These are phyloP conservation scores for Tauraco hartlaubi DNA, from an alignment of 2,797 vertebrate species.

Conservation along the genomic window DNA sequence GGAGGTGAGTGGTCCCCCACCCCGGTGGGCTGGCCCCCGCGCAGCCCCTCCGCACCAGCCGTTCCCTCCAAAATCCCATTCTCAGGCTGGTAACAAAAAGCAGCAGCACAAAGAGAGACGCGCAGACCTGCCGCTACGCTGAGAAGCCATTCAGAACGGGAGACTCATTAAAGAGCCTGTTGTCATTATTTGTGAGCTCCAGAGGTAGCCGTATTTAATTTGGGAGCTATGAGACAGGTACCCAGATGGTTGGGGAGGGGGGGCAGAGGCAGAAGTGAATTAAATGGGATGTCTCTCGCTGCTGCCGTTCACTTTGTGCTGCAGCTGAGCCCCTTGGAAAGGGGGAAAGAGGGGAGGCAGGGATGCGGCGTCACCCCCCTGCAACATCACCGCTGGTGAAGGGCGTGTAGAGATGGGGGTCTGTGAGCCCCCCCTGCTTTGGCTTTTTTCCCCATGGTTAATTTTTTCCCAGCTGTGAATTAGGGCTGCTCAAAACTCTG, in stretches of 20 bases:
- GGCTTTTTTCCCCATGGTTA: background rate
- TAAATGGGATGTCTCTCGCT: background rate
- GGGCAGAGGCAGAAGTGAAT: background rate
- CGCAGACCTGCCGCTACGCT: background rate
- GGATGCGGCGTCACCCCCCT: background rate
- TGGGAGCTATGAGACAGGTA: slow-evolving; percentile 33
- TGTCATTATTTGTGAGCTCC: background rate
- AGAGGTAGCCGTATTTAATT: slow-evolving; percentile 25
- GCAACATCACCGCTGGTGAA: background rate
- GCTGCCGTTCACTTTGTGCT: background rate
- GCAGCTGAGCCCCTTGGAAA: slow-evolving; percentile 9
- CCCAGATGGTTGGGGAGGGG: background rate
- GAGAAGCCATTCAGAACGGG: background rate
- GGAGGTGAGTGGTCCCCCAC: background rate
- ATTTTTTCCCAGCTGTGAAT: background rate
- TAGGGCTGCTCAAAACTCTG: background rate
- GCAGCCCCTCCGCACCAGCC: background rate
- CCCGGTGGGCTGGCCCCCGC: background rate
- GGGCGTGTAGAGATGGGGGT: background rate
- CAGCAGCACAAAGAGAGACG: slow-evolving; percentile 22
- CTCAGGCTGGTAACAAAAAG: slow-evolving; percentile 40
- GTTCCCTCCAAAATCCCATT: background rate
- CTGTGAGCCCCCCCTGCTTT: background rate
- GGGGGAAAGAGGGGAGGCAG: background rate
- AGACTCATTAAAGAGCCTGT: slow-evolving; percentile 22